Conservation (phyloP, 2,888 invertebrate genomes). For the Nomada hirtipes region DNA sequence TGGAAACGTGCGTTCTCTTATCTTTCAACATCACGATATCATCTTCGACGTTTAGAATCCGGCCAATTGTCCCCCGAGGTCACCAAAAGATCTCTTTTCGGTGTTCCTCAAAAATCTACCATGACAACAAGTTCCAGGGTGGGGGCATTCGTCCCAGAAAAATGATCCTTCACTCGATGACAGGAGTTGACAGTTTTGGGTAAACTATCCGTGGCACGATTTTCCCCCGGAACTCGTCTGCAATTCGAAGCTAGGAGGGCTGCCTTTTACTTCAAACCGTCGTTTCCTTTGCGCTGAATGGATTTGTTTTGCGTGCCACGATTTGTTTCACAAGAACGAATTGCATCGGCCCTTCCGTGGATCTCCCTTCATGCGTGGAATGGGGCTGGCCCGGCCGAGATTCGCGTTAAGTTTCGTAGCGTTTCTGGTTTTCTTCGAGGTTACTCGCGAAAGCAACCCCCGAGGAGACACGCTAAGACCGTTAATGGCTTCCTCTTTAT, state of each 20-base stretch:
- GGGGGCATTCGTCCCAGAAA: too few relatives aligned
- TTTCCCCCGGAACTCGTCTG: too few relatives aligned
- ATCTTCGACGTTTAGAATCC: background rate
- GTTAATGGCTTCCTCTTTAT: slow-evolving; percentile 64
- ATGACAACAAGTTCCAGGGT: too few relatives aligned
- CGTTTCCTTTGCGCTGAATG: background rate
- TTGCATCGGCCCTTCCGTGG: slow-evolving; percentile 18
- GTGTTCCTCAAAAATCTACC: too few relatives aligned
- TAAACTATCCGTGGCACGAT: too few relatives aligned
- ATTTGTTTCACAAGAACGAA: slow-evolving; percentile 22
- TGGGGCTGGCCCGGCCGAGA: slow-evolving; percentile 23
- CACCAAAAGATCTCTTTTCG: too few relatives aligned
- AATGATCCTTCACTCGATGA: too few relatives aligned
- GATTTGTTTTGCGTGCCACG: background rate
- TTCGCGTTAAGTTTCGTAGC: slow-evolving; percentile 44
- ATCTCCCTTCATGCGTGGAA: slow-evolving; percentile 36
- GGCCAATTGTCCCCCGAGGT: too few relatives aligned
- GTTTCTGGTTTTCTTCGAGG: slow-evolving; percentile 51
- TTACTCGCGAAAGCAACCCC: slow-evolving; percentile 15
- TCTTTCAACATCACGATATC: slow-evolving; percentile 8
- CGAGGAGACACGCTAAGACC: slow-evolving; percentile 48
- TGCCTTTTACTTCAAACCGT: too few relatives aligned
- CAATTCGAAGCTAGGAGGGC: too few relatives aligned
- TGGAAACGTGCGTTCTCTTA: slow-evolving; percentile 8
- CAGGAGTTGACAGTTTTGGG: too few relatives aligned